phyloP scores from a whole-genome alignment of 2,888 invertebrate species.

The Siphonodentalium dalli region DNA sequence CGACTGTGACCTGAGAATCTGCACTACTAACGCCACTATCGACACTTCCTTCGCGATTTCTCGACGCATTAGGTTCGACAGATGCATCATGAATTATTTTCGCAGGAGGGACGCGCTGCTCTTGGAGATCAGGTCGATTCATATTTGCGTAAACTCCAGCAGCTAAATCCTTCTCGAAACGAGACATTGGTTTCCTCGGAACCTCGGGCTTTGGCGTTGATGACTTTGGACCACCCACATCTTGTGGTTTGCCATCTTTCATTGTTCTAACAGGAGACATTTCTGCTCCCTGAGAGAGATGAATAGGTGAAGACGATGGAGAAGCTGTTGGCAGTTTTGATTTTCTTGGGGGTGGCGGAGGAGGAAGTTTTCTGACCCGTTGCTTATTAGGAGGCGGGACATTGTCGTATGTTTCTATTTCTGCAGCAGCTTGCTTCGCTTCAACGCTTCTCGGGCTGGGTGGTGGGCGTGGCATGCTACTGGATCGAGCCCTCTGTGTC shows the following conservation, averaged over 20 bases:
- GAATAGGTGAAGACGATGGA: constrained; percentile 30
- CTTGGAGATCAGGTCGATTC: constrained; percentile 42
- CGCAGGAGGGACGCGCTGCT: constrained; percentile 29
- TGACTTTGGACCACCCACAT: constrained; percentile 22
- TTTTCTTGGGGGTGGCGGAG: constrained; percentile 59
- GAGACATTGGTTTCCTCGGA: constrained; percentile 32
- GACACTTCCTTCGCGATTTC: not conserved
- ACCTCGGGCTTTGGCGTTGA: constrained; percentile 37
- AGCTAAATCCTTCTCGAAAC: constrained; percentile 43
- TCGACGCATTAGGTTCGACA: constrained; percentile 13
- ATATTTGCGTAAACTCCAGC: constrained; percentile 43
- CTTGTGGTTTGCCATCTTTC: too few species aligned
- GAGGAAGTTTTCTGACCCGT: constrained; percentile 59
- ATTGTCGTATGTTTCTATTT: too few species aligned
- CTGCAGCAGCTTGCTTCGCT: too few species aligned
- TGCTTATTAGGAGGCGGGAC: too few species aligned
- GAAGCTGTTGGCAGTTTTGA: constrained; percentile 33
- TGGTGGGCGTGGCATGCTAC: too few species aligned
- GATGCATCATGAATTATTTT: constrained; percentile 15
- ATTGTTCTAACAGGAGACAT: constrained; percentile 5
- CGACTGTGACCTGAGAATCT: constrained; percentile 24
- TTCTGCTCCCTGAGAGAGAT: not conserved
- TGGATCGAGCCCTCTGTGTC: too few species aligned
- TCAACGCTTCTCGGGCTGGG: too few species aligned
- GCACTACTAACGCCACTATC: constrained; percentile 17